Conservation (phyloP, 2,113 vertebrate species). For the Sinocyclocheilus rhinocerous region DNA sequence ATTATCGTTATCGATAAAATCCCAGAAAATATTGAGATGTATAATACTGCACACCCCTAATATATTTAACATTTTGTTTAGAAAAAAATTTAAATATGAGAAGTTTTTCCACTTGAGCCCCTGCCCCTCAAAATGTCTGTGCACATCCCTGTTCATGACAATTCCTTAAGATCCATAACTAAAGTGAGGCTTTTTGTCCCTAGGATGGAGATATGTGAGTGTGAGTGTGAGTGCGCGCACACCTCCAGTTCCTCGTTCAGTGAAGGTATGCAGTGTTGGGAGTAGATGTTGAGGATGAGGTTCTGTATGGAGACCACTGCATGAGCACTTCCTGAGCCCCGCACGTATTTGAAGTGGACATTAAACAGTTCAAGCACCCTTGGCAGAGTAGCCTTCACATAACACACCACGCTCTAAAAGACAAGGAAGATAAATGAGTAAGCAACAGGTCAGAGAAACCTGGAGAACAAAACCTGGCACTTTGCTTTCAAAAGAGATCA, state of each 20-base stretch:
- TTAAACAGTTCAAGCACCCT: constrained; percentile 76
- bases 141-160: no score
- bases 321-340: constrained; percentile 70
- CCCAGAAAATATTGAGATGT: no score
- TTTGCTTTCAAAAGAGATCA: neutral
- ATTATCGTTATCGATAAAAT: no score
- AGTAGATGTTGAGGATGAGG: constrained; percentile 78
- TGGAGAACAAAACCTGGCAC: neutral
- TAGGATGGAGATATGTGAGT: neutral
- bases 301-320: constrained; percentile 71
- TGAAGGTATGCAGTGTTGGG: constrained; percentile 75
- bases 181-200: neutral
- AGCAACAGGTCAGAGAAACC: neutral
- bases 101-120: no score
- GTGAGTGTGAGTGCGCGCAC: constrained; percentile 32
- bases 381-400: constrained; percentile 77
- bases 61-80: no score
- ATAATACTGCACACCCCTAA: no score
- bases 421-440: constrained; percentile 16
- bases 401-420: constrained; percentile 75
- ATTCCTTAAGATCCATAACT: neutral
- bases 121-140: no score
- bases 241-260: constrained; percentile 78
- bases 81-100: no score
- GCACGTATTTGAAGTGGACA: constrained; percentile 72